A percentile compares a stretch with the other conserved stretches of the same genome.
phyloP scores from a whole-genome alignment of 2,113 vertebrate species.

The Tiliqua scincoides region DNA sequence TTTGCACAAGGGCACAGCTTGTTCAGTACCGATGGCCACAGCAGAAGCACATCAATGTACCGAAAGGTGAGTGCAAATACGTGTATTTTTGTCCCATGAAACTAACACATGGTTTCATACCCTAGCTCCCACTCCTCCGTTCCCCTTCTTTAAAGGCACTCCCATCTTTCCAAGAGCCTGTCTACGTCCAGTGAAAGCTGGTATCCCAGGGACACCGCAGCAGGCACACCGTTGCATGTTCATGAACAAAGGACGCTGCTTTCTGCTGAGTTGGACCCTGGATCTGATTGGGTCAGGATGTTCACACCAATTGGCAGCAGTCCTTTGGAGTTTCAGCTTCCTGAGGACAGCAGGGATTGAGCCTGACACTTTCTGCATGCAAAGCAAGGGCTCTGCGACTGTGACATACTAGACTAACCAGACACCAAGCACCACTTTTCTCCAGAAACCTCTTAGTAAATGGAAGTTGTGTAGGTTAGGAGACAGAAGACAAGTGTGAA shows the following conservation, averaged over 20 bases:
- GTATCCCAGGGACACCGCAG: not conserved
- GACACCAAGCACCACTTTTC: not conserved
- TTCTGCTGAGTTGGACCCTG: too few species aligned
- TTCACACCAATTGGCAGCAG: too few species aligned
- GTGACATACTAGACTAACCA: too few species aligned
- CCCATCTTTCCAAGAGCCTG: not conserved
- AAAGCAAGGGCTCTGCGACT: too few species aligned
- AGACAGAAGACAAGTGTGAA: not conserved
- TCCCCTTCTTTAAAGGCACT: not conserved
- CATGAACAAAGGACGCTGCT: too few species aligned
- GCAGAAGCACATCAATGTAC: not conserved
- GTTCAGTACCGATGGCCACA: not conserved
- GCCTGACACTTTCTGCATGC: too few species aligned
- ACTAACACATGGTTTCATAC: not conserved
- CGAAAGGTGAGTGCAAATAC: not conserved
- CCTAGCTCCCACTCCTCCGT: too few species aligned
- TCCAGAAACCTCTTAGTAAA: not conserved
- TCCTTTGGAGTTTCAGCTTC: too few species aligned
- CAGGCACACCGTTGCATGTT: not conserved
- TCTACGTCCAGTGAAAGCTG: not conserved
- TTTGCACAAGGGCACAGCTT: not conserved
- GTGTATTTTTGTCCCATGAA: not conserved
- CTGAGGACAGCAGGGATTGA: too few species aligned
- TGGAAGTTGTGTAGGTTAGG: not conserved
- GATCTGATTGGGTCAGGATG: too few species aligned